Conservation (phyloP, 2,113 vertebrate species). For the Chiloscyllium plagiosum region DNA sequence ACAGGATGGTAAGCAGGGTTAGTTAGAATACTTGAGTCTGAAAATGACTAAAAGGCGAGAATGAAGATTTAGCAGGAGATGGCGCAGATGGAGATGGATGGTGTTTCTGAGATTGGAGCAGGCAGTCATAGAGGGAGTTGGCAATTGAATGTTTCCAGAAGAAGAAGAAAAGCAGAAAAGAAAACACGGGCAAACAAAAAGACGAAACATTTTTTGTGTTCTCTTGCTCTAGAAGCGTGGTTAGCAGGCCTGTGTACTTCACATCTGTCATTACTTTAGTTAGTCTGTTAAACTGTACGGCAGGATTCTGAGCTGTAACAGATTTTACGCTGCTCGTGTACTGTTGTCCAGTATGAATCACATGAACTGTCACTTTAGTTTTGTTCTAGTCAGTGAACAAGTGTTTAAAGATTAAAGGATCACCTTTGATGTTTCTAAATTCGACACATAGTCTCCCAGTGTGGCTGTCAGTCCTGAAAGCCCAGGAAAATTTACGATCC, state of each 20-base stretch:
- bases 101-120: background rate
- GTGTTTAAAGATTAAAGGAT: conserved; percentile 39
- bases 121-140: background rate
- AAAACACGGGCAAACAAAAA: background rate
- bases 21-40: background rate
- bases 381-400: conserved; percentile 32
- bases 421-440: conserved; percentile 41
- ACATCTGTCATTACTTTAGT: background rate
- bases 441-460: conserved; percentile 37
- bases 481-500: conserved; percentile 37
- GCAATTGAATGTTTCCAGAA: background rate
- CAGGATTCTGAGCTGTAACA: background rate
- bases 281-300: background rate
- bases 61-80: background rate
- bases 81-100: background rate
- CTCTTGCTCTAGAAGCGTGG: background rate
- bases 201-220: background rate
- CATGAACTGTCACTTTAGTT: conserved; percentile 24
- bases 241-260: background rate
- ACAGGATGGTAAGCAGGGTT: background rate
- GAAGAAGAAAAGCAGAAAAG: background rate
- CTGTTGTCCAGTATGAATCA: background rate
- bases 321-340: background rate
- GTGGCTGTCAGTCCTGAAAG: conserved; percentile 15
- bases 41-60: background rate